These are phyloP conservation scores for Trissoscelio sp. DNA, from an alignment of 2,888 invertebrate species.

Conservation along the genomic window DNA sequence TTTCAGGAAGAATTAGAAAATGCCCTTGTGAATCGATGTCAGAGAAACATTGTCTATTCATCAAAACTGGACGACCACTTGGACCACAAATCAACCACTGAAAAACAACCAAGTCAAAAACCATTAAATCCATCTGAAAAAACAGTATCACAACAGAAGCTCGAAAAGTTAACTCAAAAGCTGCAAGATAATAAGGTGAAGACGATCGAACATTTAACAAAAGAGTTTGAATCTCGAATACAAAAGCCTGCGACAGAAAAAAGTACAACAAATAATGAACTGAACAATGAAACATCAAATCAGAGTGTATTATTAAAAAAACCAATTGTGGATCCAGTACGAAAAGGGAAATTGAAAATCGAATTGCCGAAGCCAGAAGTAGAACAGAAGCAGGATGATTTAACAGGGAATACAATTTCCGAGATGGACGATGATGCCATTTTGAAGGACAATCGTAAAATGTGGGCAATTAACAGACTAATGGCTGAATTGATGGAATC, in stretches of 20 bases:
- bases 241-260: constrained; percentile 6
- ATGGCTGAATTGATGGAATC: constrained; percentile 77
- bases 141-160: constrained; percentile 26
- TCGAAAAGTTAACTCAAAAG: constrained; percentile 36
- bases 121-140: constrained; percentile 14
- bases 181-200: constrained; percentile 36
- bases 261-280: neutral
- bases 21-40: constrained; percentile 66
- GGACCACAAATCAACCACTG: constrained; percentile 4
- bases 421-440: constrained; percentile 51
- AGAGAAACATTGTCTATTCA: constrained; percentile 57
- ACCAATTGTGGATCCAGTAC: neutral
- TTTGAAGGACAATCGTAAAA: constrained; percentile 78
- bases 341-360: constrained; percentile 4
- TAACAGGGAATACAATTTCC: neutral
- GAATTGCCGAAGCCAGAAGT: neutral
- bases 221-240: constrained; percentile 32
- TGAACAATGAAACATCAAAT: too few relatives aligned
- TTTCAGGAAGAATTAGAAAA: constrained; percentile 76
- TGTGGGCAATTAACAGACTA: constrained; percentile 80
- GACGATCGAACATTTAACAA: constrained; percentile 20
- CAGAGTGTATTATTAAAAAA: constrained; percentile 10
- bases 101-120: constrained; percentile 6
- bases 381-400: neutral
- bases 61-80: constrained; percentile 40